Evolutionary conservation across 2,888 invertebrate species (phyloP).

Genomic region (Pristionchus exspectatus): DNA sequence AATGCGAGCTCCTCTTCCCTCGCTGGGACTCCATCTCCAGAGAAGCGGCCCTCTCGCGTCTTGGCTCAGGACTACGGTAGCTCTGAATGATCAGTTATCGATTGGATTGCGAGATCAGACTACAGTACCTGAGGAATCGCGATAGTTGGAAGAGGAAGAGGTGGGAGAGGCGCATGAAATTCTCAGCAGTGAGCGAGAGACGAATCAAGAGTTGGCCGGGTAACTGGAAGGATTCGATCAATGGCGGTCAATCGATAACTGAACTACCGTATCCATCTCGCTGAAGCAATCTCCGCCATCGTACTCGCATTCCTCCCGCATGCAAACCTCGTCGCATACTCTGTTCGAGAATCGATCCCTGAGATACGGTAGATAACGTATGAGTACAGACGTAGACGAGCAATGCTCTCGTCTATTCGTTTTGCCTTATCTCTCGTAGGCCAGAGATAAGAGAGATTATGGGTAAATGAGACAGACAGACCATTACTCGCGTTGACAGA

Average conservation of each 20-base stretch:
- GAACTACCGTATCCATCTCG: conserved; percentile 17
- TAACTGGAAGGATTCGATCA: not conserved
- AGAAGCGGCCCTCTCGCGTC: conserved; percentile 3
- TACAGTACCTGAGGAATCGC: conserved; percentile 26
- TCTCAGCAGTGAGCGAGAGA: not conserved
- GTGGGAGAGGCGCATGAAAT: conserved; percentile 41
- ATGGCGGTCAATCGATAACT: not conserved
- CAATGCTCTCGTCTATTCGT: too few relatives aligned
- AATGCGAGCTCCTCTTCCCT: conserved; percentile 9
- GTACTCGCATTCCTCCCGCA: conserved; percentile 25
- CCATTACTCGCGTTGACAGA: too few relatives aligned
- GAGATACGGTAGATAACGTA: not conserved
- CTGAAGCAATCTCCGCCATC: conserved; percentile 36
- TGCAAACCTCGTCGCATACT: conserved; percentile 19
- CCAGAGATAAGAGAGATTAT: not conserved
- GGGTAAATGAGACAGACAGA: not conserved
- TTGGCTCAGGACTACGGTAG: conserved; percentile 47
- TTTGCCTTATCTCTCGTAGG: too few relatives aligned
- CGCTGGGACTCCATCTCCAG: not conserved
- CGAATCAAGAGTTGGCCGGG: conserved; percentile 29
- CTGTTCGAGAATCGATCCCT: conserved; percentile 21
- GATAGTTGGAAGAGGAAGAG: conserved; percentile 50
- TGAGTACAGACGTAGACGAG: too few relatives aligned
- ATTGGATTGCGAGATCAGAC: not conserved
- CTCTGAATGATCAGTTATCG: not conserved